These are phyloP conservation scores for Portevinia maculata DNA, from an alignment of 2,888 invertebrate genomes.

Conservation along the genomic window DNA sequence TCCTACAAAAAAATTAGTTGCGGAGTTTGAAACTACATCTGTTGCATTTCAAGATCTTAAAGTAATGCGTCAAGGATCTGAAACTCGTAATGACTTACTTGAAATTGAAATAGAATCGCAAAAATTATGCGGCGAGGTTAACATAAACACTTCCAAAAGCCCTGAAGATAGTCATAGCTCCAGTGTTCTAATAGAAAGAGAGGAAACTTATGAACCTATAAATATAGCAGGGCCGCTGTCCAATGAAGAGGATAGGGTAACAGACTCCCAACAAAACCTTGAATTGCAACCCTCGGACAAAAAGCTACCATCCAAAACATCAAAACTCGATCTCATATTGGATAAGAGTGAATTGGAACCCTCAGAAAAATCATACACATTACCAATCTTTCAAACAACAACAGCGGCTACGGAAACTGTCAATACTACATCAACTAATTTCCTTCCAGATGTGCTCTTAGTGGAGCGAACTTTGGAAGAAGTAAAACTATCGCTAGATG, in stretches of 20 bases:
- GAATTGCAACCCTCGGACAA: not conserved
- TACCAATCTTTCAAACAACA: constrained; percentile 1
- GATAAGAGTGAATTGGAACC: constrained; percentile 82
- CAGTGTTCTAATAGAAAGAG: too few relatives aligned
- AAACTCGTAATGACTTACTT: constrained; percentile 81
- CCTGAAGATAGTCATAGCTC: not conserved
- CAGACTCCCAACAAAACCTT: not conserved
- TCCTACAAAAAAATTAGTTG: not conserved
- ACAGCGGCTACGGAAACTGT: constrained; percentile 3
- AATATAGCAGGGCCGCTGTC: not conserved
- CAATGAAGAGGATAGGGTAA: not conserved
- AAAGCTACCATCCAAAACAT: constrained; percentile 21
- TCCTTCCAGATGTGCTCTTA: constrained; percentile 83
- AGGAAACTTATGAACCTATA: not conserved
- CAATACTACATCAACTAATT: constrained; percentile 76
- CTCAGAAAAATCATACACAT: constrained; percentile 77
- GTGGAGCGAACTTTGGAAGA: constrained; percentile 89
- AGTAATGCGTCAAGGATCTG: constrained; percentile 80
- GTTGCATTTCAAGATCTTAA: constrained; percentile 75
- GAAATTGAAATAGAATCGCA: constrained; percentile 76
- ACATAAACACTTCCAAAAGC: not conserved
- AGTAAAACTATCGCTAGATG: constrained; percentile 88
- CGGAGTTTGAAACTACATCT: not conserved
- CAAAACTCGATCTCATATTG: constrained; percentile 78
- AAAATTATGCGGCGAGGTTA: constrained; percentile 50